Conservation (phyloP, 2,113 vertebrate species). For the Anser cygnoides region DNA sequence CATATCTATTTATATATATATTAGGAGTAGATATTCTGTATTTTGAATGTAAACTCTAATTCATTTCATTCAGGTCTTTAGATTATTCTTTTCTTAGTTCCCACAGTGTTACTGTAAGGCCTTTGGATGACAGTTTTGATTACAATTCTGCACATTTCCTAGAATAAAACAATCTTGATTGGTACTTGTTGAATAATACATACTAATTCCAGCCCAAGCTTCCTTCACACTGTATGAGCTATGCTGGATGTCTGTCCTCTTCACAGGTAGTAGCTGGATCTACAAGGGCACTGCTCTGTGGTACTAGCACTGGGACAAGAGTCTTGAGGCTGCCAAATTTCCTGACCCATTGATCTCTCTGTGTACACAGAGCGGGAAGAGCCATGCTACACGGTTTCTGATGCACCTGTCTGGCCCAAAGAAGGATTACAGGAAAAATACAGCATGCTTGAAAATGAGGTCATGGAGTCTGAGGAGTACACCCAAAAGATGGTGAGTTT, state of each 20-base stretch:
- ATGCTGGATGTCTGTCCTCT: neutral
- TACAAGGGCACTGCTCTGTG: neutral
- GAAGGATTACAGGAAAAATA: neutral
- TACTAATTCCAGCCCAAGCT: neutral
- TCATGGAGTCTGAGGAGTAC: neutral
- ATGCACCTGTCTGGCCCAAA: neutral
- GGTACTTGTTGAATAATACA: constrained; percentile 13
- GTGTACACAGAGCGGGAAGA: neutral
- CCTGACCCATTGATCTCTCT: neutral
- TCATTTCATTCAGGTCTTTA: neutral
- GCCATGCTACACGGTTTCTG: neutral
- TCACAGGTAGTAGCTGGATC: neutral
- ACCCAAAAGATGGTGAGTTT: neutral
- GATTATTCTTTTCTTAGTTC: neutral
- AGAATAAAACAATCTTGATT: constrained; percentile 19
- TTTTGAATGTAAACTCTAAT: neutral
- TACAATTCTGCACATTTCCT: neutral
- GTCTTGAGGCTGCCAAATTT: rapidly evolving
- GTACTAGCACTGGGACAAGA: neutral
- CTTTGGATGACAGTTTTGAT: constrained; percentile 13
- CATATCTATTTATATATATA: neutral
- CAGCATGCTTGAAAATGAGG: neutral
- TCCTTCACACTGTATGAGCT: neutral
- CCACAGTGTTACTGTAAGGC: neutral
- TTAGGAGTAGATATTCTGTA: neutral